Evolutionary conservation across 2,797 vertebrate genomes (phyloP), one percentile per base, ranked within the genome.

Genomic region (Botia kubotai): DNA sequence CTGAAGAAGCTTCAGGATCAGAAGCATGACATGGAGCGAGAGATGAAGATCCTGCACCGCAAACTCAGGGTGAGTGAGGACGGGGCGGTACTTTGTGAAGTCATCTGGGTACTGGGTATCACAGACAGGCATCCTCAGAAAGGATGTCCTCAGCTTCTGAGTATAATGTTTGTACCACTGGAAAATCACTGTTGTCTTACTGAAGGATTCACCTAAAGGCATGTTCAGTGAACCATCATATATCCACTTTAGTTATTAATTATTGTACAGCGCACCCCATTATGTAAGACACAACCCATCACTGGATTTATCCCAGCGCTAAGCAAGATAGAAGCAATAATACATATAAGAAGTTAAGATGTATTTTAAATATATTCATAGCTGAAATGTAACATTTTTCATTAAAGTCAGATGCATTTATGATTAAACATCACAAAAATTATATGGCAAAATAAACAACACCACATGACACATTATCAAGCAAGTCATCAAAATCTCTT

Each of bases 1-100:
- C 93, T 96, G 77, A 96, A 96, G 89, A 96, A 96, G 82, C 94
- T 96, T 81, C 95, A 96, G 74, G 95, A 96, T 85, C 95, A 96
- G 86, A 96, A 96, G 81, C 95, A 95, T 75, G 95, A 96, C 85
- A 95, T 96, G 95, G 95, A 96, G 83, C 93, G 94, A 83, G 95
- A 96, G 84, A 95, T 96, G 71, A 96, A 96, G 91, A 95, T 95
- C 10, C 94, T 96, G 33, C 95, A 96, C 77, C 91, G 94, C 69
- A 94, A 93, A 82, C 91, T 96, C 11, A 90, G 95, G 93, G 96
- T 96, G 77, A 68, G 79, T 21, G 71, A 67, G 48, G 48, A 16
- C 55, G 29, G 55, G 67, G 13, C 23, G n/a, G 43, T 21, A 33
- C 48, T 73, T 17, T 62, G 57, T 6, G 13, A 6, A 14, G 70